Percentiles rank a stretch among this genome's conserved stretches.
phyloP scores from a whole-genome alignment of 2,113 vertebrate genomes.

The Lepisosteus oculatus region DNA sequence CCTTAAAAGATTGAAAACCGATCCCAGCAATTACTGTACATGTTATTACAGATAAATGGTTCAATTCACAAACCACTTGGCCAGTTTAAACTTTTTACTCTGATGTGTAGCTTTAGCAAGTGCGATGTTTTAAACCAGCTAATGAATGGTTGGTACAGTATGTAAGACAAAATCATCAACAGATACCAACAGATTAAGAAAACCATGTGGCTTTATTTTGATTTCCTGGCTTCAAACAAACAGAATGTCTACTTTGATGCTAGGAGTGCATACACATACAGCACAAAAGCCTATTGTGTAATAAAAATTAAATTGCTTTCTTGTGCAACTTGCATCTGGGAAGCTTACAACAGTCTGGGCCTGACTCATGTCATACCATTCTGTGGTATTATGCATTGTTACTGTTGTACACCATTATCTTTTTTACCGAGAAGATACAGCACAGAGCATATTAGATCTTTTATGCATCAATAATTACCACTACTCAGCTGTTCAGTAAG shows the following conservation, averaged over 20 bases:
- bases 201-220: constrained; percentile 11
- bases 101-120: no score
- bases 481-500: not conserved
- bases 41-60: no score
- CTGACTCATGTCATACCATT: not conserved
- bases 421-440: not conserved
- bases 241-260: not conserved
- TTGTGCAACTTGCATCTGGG: not conserved
- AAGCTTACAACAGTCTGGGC: not conserved
- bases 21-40: no score
- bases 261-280: not conserved
- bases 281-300: not conserved
- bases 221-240: constrained; percentile 9
- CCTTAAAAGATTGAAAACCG: no score
- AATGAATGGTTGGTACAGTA: no score
- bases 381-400: not conserved
- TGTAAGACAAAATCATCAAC: no score
- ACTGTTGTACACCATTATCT: not conserved
- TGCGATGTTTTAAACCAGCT: no score
- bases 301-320: not conserved
- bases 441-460: constrained; percentile 1
- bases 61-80: no score
- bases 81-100: no score
- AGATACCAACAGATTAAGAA: not conserved
- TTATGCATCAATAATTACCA: not conserved